Conservation (phyloP, 2,113 vertebrate genomes). For the Colius striatus region DNA sequence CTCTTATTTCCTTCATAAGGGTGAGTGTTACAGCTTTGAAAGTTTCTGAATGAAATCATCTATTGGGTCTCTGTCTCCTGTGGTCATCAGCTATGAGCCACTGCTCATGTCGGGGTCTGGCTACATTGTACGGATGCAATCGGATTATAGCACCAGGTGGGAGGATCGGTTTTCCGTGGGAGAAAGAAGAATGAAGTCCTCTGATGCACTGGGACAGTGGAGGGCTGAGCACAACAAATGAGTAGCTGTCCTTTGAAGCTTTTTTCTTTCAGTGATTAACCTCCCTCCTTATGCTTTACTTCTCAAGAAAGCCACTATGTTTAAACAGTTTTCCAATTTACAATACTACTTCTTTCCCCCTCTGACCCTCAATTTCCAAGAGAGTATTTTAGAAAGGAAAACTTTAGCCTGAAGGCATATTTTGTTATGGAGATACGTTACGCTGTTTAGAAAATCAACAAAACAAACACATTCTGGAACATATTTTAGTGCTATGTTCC, state of each 20-base stretch:
- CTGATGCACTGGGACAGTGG: not conserved
- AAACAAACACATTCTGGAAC: not conserved
- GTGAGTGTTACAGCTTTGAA: slow-evolving; percentile 41
- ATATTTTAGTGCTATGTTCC: not conserved
- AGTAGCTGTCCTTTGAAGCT: slow-evolving; percentile 43
- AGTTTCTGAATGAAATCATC: not conserved
- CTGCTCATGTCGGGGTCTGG: not conserved
- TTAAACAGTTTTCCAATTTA: not conserved
- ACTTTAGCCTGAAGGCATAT: not conserved
- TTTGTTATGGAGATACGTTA: not conserved
- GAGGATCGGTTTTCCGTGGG: slow-evolving; percentile 42
- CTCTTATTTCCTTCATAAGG: slow-evolving; percentile 62
- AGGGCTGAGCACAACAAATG: slow-evolving; percentile 13
- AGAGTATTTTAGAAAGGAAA: not conserved
- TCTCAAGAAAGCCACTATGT: not conserved
- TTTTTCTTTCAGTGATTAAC: slow-evolving; percentile 14
- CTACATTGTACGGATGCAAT: slow-evolving; percentile 20
- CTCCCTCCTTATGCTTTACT: not conserved
- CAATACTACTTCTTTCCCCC: not conserved
- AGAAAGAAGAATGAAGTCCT: not conserved
- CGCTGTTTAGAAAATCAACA: not conserved
- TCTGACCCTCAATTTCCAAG: not conserved
- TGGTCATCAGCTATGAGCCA: not conserved
- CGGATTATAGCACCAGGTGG: slow-evolving; percentile 36
- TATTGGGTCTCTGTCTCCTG: slow-evolving; percentile 26